phyloP scores from a whole-genome alignment of 2,113 vertebrate genomes.

The Takifugu flavidus region DNA sequence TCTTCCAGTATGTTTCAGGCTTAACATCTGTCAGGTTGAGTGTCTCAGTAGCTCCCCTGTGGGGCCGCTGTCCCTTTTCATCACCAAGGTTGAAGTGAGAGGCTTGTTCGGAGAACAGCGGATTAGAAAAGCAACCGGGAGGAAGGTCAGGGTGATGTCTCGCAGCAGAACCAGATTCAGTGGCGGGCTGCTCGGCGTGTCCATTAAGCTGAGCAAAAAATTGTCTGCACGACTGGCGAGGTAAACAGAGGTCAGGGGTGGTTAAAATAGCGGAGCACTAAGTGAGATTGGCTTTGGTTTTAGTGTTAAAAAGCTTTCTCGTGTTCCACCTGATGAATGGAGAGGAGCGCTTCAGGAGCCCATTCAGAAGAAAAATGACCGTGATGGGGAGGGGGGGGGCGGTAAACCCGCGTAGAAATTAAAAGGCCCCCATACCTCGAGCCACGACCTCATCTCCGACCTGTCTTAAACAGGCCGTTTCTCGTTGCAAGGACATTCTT shows the following conservation, averaged over 20 bases:
- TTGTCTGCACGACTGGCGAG: conserved; percentile 14
- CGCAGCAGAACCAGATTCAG: not conserved
- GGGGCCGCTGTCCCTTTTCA: conserved; percentile 23
- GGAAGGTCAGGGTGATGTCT: conserved; percentile 52
- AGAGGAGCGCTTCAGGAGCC: conserved; percentile 49
- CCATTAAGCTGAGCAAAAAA: conserved; percentile 18
- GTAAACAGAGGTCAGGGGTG: conserved; percentile 22
- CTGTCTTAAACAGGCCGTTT: conserved; percentile 20
- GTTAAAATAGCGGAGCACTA: conserved; percentile 47
- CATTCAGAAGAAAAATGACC: conserved; percentile 38
- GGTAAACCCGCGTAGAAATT: conserved; percentile 29
- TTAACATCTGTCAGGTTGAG: conserved; percentile 26
- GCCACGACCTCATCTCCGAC: conserved; percentile 24
- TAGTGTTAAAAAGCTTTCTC: conserved; percentile 46
- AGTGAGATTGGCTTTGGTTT: conserved; percentile 56
- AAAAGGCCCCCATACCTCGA: conserved; percentile 38
- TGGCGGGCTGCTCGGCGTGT: not conserved
- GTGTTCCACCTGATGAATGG: conserved; percentile 50
- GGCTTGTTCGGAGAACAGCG: conserved; percentile 43
- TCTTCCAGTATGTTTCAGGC: conserved; percentile 23
- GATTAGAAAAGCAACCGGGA: conserved; percentile 23
- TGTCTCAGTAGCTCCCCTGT: conserved; percentile 14
- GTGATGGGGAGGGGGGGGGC: conserved; percentile 41
- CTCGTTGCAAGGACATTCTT: conserved; percentile 16
- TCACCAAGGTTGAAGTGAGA: conserved; percentile 43